Evolutionary conservation across 2,113 vertebrate genomes (phyloP).

Genomic region (Oreochromis spilurus): DNA sequence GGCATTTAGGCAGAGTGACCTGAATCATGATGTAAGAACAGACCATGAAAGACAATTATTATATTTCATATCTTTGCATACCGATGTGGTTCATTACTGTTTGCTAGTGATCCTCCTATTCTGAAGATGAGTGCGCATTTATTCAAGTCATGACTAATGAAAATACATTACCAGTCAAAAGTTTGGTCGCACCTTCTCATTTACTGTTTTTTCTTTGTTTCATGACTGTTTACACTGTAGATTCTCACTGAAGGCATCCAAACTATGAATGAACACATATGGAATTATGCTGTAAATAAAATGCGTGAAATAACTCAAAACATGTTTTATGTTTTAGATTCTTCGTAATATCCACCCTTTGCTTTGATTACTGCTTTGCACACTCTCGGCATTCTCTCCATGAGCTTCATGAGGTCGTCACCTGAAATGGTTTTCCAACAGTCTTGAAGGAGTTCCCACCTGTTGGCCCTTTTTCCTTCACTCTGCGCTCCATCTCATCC

Average conservation of each 20-base stretch:
- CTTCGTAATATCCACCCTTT: background rate
- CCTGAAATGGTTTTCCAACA: background rate
- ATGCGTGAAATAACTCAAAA: too few species aligned
- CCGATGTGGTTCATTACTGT: background rate
- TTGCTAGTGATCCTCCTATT: background rate
- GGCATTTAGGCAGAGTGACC: background rate
- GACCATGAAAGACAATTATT: background rate
- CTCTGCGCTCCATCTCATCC: background rate
- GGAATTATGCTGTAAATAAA: too few species aligned
- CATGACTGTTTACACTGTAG: background rate
- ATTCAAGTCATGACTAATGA: background rate
- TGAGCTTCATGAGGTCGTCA: background rate
- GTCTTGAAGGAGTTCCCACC: background rate
- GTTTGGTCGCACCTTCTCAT: background rate
- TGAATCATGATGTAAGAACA: background rate
- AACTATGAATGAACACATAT: background rate
- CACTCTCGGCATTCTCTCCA: background rate
- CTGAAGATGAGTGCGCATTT: background rate
- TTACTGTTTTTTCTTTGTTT: background rate
- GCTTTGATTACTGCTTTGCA: background rate
- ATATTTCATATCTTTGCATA: background rate
- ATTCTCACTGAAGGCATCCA: background rate
- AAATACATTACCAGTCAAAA: background rate
- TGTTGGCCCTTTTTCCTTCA: background rate
- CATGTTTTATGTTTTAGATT: background rate